phyloP scores from a whole-genome alignment of 1,140 invertebrate species.

The Trissolcus basalis region DNA sequence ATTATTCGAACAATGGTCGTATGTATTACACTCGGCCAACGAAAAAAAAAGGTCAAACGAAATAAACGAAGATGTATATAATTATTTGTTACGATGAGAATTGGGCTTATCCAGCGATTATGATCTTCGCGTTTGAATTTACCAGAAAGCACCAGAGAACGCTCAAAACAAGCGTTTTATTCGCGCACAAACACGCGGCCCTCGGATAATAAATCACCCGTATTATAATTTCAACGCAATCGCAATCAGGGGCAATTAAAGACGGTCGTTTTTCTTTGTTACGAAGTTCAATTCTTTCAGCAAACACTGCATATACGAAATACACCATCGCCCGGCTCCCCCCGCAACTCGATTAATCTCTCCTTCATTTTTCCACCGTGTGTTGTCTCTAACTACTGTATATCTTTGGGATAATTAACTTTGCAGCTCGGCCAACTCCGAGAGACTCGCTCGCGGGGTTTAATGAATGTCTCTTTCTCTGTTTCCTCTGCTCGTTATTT shows the following conservation, averaged over 20 bases:
- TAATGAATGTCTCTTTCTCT: constrained; percentile 54
- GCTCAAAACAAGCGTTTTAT: no score
- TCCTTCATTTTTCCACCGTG: constrained; percentile 39
- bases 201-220: constrained; percentile 12
- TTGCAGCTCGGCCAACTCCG: constrained; percentile 47
- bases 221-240: constrained; percentile 32
- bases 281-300: constrained; percentile 19
- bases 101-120: no score
- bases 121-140: no score
- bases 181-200: no score
- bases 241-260: constrained; percentile 33
- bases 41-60: constrained; percentile 9
- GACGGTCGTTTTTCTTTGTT: constrained; percentile 29
- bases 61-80: constrained; percentile 32
- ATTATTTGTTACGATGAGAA: constrained; percentile 4
- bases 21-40: constrained; percentile 20
- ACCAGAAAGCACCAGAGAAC: no score
- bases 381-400: constrained; percentile 50
- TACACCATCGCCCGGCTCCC: not conserved
- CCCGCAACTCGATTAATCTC: constrained; percentile 49
- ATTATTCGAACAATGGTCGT: constrained; percentile 48
- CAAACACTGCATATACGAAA: constrained; percentile 16
- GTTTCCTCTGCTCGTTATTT: constrained; percentile 52
- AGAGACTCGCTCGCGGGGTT: constrained; percentile 15
- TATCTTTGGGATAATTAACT: constrained; percentile 53